phyloP scores from a whole-genome alignment of 1,140 invertebrate genomes.

The Scaptomyza graminum region DNA sequence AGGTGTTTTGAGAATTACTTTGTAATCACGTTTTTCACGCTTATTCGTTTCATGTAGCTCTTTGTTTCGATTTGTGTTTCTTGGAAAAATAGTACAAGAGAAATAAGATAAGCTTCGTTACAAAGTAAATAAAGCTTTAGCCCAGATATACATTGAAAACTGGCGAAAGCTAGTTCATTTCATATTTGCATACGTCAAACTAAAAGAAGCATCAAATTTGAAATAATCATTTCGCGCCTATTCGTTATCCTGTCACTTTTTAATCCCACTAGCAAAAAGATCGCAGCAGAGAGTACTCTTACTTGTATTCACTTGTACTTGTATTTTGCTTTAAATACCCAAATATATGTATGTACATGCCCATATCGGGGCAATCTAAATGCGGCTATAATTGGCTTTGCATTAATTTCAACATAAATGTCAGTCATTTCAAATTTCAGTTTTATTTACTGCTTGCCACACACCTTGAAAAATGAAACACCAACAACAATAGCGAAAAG shows the following conservation, averaged over 20 bases:
- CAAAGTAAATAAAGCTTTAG: too few species aligned
- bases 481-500: conserved; percentile 23
- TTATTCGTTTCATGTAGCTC: neutral
- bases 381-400: conserved; percentile 10
- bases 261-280: neutral
- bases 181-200: too few species aligned
- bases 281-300: neutral
- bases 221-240: neutral
- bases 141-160: neutral
- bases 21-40: conserved; percentile 19
- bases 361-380: conserved; percentile 11
- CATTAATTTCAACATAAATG: conserved; percentile 22
- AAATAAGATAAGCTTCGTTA: neutral
- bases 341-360: conserved; percentile 16
- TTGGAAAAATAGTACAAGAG: neutral
- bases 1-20: conserved; percentile 30
- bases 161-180: neutral
- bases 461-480: conserved; percentile 65
- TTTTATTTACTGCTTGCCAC: conserved; percentile 45
- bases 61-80: neutral
- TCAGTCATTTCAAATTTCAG: conserved; percentile 21
- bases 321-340: conserved; percentile 1
- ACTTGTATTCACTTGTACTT: neutral
- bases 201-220: too few species aligned
- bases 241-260: neutral